Base-by-base conservation (phyloP, 2,888 invertebrate genomes). In the Meta bourneti region DNA sequence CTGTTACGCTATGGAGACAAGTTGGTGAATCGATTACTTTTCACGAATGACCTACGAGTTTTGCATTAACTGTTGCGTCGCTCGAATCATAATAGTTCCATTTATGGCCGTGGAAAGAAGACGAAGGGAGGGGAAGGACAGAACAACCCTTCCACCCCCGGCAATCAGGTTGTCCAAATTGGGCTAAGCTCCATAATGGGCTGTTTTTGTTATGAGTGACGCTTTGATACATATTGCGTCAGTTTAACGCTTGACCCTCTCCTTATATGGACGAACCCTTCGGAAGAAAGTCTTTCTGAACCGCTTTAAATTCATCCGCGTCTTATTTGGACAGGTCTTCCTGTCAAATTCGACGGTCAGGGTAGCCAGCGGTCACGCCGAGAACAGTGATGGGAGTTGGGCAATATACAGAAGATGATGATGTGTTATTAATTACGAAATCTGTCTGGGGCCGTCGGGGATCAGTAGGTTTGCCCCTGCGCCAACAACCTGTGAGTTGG, bases 141-240 rank as follows among this genome's bases (percentile, higher is more conserved):
- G 20, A 51, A n/a, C 79, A n/a, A 78, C 86, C 86, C 86, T 69
- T 78, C 86, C 78, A 71, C 86, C 86, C 78, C 49, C 75, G 70
- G 20, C 69, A 79, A 78, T 78, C 70, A 79, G 84, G 84, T 84
- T 75, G 74, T 52, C 11, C 48, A 19, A 71, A 72, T 51, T 70
- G 49, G 79, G 48, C 49, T 19, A 19, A 71, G 74, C 16, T 34
- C 34, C 34, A 34, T 34, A 34, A 34, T 34, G 34, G 34, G 34
- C 34, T 34, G 34, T 34, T 34, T 34, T 34, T 1, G 34, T 34
- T 34, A 34, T 4, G 34, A 34, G 34, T 34, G 34, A 34, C 34
- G 34, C 34, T 34, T 34, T 34, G 34, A 34, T 34, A 34, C 34
- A 34, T 34, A 34, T 34, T 34, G 34, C 34, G 34, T 34, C 34